These are phyloP conservation scores for Bufo bufo DNA, from an alignment of 2,113 vertebrate species.

Conservation along the genomic window DNA sequence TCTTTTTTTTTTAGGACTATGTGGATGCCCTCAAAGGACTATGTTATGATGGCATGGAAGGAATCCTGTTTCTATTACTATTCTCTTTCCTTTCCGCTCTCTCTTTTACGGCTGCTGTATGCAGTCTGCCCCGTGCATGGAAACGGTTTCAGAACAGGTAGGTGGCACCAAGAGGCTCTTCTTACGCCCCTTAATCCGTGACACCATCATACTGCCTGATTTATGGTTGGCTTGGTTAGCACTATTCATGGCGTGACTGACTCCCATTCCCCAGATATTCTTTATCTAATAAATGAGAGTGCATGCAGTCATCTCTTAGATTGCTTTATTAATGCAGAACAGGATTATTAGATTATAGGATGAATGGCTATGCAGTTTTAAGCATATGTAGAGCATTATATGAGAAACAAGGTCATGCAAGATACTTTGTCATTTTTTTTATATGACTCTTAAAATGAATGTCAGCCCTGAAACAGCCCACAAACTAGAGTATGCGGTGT, in stretches of 20 bases:
- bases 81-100: constrained; percentile 88
- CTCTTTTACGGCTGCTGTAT: constrained; percentile 85
- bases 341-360: constrained; percentile 46
- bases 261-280: constrained; percentile 6
- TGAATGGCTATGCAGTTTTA: constrained; percentile 32
- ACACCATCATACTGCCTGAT: background rate
- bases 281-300: constrained; percentile 45
- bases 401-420: background rate
- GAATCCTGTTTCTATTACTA: constrained; percentile 86
- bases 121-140: constrained; percentile 89
- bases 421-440: constrained; percentile 1
- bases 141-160: constrained; percentile 85
- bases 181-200: background rate
- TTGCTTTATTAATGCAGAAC: constrained; percentile 45
- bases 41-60: constrained; percentile 89
- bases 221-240: background rate
- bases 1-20: constrained; percentile 77
- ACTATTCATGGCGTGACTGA: background rate
- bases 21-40: constrained; percentile 85
- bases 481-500: no score
- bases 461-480: no score
- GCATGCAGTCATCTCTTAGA: constrained; percentile 23
- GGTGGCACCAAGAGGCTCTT: constrained; percentile 47
- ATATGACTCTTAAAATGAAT: background rate
- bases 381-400: constrained; percentile 17